These are phyloP conservation scores for Kobus ellipsiprymnus DNA, from an alignment of 2,113 vertebrate genomes.

Conservation along the genomic window DNA sequence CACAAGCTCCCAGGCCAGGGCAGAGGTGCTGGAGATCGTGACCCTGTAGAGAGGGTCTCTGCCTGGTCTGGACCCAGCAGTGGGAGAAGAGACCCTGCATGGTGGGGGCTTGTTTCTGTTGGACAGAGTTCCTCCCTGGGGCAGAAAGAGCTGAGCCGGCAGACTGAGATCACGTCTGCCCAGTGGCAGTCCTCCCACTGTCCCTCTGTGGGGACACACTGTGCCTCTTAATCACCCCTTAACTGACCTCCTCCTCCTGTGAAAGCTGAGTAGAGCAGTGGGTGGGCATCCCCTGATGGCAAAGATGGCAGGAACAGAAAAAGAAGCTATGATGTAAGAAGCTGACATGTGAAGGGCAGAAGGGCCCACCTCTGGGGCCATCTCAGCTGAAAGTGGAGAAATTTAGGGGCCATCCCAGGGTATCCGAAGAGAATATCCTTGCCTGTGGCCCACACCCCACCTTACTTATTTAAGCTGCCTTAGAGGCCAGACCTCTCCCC, in stretches of 20 bases:
- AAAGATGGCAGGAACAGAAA: neutral
- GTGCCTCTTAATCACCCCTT: neutral
- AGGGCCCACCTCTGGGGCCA: neutral
- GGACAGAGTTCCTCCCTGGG: neutral
- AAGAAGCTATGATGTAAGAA: neutral
- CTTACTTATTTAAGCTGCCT: neutral
- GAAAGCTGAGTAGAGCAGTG: neutral
- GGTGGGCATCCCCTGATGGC: neutral
- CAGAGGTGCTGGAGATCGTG: neutral
- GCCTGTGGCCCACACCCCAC: no score
- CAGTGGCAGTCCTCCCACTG: slow-evolving; percentile 2
- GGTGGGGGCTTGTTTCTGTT: neutral
- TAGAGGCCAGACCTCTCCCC: neutral
- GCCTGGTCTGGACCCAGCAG: neutral
- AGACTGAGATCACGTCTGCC: slow-evolving; percentile 26
- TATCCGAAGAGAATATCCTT: neutral
- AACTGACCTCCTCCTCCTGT: neutral
- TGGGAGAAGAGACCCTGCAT: neutral
- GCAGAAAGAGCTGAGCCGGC: neutral
- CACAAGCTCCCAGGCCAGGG: neutral
- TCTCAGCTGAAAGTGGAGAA: neutral
- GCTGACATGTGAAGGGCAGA: neutral
- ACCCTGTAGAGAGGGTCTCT: neutral
- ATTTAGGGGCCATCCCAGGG: no score
- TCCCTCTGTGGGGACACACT: neutral